Conservation (phyloP, 2,888 invertebrate species). For the Tolmerus cingulatus region DNA sequence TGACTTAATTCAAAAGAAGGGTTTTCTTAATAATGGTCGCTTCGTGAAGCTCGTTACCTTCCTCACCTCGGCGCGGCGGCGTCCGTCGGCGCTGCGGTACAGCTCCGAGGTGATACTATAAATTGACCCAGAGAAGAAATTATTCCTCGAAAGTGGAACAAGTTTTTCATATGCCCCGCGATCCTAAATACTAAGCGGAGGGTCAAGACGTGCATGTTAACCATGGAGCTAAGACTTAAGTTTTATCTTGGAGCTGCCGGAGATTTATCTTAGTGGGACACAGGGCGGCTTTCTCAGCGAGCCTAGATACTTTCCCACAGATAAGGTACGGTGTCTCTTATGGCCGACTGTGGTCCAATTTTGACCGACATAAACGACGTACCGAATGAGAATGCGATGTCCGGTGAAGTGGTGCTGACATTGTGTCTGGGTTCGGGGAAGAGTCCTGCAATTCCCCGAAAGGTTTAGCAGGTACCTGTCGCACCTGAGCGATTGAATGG, state of each 20-base stretch:
- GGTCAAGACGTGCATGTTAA: conserved; percentile 25
- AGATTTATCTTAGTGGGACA: conserved; percentile 30
- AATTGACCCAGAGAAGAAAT: conserved; percentile 34
- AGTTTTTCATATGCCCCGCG: neutral
- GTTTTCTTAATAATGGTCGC: conserved; percentile 17
- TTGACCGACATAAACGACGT: neutral
- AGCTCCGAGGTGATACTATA: conserved; percentile 24
- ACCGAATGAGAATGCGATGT: neutral
- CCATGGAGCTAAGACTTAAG: neutral
- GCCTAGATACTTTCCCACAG: conserved; percentile 34
- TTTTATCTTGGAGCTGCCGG: conserved; percentile 7
- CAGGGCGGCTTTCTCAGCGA: conserved; percentile 15
- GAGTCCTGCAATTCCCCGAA: conserved; percentile 3
- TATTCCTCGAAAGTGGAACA: conserved; percentile 23
- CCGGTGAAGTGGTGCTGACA: neutral
- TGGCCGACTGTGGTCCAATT: neutral
- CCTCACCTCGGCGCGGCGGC: neutral
- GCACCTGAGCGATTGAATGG: conserved; percentile 28
- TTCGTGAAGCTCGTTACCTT: conserved; percentile 34
- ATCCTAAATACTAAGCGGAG: neutral
- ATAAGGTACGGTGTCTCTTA: neutral
- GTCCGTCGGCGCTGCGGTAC: neutral
- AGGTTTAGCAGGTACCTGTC: conserved; percentile 25
- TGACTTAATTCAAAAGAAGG: neutral
- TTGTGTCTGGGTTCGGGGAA: conserved; percentile 5